Percentiles rank a stretch among this genome's conserved stretches.
phyloP scores from a whole-genome alignment of 2,113 vertebrate species.

The Otolemur garnettii region DNA sequence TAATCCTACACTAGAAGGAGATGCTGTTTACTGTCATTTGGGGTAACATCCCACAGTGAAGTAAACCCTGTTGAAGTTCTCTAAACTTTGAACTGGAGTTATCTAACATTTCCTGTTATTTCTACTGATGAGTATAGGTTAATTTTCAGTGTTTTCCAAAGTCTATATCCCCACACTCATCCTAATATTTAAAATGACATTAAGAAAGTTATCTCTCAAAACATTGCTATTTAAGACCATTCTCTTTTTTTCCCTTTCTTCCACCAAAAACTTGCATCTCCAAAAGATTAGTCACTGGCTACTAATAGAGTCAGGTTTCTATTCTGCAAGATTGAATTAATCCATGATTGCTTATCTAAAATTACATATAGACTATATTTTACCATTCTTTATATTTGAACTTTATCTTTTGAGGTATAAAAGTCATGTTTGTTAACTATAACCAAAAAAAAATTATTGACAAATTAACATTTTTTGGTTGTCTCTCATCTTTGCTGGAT shows the following conservation, averaged over 20 bases:
- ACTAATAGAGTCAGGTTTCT: not conserved
- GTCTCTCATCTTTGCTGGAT: not conserved
- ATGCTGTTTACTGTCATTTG: constrained; percentile 80
- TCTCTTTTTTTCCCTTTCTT: not conserved
- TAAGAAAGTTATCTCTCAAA: not conserved
- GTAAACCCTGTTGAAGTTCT: constrained; percentile 65
- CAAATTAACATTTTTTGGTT: not conserved
- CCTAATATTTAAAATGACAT: not conserved
- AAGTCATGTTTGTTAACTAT: not conserved
- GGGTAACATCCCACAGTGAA: constrained; percentile 63
- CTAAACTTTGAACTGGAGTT: constrained; percentile 61
- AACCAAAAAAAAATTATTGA: not conserved
- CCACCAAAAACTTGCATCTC: not conserved
- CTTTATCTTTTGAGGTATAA: not conserved
- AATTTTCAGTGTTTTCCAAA: not conserved
- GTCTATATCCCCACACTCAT: not conserved
- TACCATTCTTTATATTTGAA: not conserved
- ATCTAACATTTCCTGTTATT: constrained; percentile 58
- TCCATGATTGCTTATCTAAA: not conserved
- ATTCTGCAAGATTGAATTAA: not conserved
- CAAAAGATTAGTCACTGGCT: not conserved
- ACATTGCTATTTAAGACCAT: not conserved
- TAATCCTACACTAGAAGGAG: constrained; percentile 77
- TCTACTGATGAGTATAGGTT: not conserved
- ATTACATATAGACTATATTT: not conserved